Evolutionary conservation across 2,113 vertebrate species (phyloP).

Genomic region (Psittacula cyanocephala): DNA sequence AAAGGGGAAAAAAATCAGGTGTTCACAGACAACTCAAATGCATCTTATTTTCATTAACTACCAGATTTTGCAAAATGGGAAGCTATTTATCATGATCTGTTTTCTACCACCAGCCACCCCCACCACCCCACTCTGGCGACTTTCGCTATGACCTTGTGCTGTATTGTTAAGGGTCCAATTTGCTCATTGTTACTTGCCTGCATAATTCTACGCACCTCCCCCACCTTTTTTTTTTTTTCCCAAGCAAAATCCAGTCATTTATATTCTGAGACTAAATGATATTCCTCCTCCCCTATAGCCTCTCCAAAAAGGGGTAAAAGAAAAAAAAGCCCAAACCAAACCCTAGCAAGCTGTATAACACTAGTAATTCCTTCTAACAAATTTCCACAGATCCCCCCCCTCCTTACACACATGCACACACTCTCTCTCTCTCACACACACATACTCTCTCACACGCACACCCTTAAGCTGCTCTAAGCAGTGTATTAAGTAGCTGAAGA

Average conservation of each 20-base stretch:
- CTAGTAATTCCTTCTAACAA: slow-evolving; percentile 88
- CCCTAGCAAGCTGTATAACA: slow-evolving; percentile 80
- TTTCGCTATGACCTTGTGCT: slow-evolving; percentile 92
- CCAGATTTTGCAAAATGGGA: slow-evolving; percentile 93
- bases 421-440: slow-evolving; percentile 34
- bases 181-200: slow-evolving; percentile 92
- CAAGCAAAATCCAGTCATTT: slow-evolving; percentile 89
- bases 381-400: slow-evolving; percentile 74
- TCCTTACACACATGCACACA: slow-evolving; percentile 52
- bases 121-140: slow-evolving; percentile 81
- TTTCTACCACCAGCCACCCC: slow-evolving; percentile 88
- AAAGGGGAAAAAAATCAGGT: slow-evolving; percentile 71
- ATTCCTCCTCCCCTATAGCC: slow-evolving; percentile 79
- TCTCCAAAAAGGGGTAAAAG: background rate
- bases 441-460: slow-evolving; percentile 63
- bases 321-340: background rate
- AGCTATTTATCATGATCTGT: slow-evolving; percentile 96
- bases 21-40: slow-evolving; percentile 76
- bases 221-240: slow-evolving; percentile 55
- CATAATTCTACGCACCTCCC: slow-evolving; percentile 88
- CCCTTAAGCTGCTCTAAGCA: slow-evolving; percentile 92
- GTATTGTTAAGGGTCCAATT: slow-evolving; percentile 86
- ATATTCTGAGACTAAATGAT: slow-evolving; percentile 87
- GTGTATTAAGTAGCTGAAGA: slow-evolving; percentile 89
- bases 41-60: slow-evolving; percentile 91